Evolutionary conservation across 2,888 invertebrate genomes (phyloP), one percentile per base, ranked within the genome.

Genomic region (Acleris literana): DNA sequence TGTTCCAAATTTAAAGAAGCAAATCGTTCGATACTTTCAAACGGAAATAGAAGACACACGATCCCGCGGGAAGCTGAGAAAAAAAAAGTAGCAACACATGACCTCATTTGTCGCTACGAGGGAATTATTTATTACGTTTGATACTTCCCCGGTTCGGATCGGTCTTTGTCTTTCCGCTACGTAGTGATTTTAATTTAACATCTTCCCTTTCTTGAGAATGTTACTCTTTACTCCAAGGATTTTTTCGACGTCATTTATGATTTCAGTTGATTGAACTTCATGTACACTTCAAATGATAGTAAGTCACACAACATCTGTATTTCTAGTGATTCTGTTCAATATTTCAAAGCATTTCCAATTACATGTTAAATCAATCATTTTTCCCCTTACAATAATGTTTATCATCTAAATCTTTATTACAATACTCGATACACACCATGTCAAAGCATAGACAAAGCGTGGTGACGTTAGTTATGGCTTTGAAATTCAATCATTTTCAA

Each of bases 31-130:
- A 87, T 87, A 85, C 85, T 82, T 86, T 82, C 78, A 80, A 91
- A 91, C 92, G 92, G 92, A 92, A 92, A 92, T 91, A 92, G 92
- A 91, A 88, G 90, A 90, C 90, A 90, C 85, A 90, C 87, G 90
- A 91, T 89, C 91, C 89, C 91, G 89, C 87, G 91, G 91, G 92
- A 91, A 91, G 89, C 74, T 78, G 76, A 79, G 83, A 89, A 90
- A 92, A 92, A 92, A 87, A 83, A 90, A 91, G 86, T 84, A 87
- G 90, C 90, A 92, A 92, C 92, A 92, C 82, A 92, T 92, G 92
- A 92, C 91, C 91, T 90, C 91, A 92, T 92, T 92, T 92, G 92
- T 92, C 90, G 88, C 81, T 84, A 80, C 78, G 83, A 80, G 75
- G 79, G 92, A 90, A 92, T 91, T 90, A 92, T 92, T 92, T 92